Evolutionary conservation across 2,113 vertebrate species (phyloP).

Genomic region (Caretta caretta): DNA sequence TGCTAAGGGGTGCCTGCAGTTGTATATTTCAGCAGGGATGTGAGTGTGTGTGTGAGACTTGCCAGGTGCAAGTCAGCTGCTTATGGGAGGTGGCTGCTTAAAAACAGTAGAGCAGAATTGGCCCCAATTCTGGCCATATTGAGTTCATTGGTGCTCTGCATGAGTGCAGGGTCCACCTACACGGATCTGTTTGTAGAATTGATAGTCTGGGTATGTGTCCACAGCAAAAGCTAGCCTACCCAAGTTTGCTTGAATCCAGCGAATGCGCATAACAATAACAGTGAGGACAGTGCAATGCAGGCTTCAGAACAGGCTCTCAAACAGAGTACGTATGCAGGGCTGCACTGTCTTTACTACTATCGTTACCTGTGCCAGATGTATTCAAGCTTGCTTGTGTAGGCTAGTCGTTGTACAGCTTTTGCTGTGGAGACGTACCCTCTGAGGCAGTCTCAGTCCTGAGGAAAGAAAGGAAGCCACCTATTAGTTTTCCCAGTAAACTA

Average conservation of each 20-base stretch:
- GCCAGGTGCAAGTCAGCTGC: neutral
- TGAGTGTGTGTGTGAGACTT: rapidly evolving
- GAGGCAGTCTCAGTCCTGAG: neutral
- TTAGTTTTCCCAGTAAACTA: neutral
- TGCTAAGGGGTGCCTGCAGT: neutral
- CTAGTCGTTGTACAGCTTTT: neutral
- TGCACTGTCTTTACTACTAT: neutral
- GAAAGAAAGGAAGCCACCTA: neutral
- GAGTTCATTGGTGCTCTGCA: neutral
- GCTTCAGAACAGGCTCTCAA: neutral
- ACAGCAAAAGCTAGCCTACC: neutral
- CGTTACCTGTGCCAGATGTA: neutral
- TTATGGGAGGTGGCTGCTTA: neutral
- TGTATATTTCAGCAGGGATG: neutral
- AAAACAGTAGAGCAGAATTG: neutral
- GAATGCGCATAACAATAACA: neutral
- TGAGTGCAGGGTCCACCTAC: neutral
- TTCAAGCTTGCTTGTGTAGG: neutral
- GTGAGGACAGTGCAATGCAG: neutral
- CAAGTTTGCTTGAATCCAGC: neutral
- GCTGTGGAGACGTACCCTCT: neutral
- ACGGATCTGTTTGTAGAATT: neutral
- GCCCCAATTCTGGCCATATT: neutral
- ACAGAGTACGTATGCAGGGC: neutral
- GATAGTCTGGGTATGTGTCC: neutral